These are phyloP conservation scores for Lasaia peninsularis DNA, from an alignment of 1,140 invertebrate species.

Conservation along the genomic window DNA sequence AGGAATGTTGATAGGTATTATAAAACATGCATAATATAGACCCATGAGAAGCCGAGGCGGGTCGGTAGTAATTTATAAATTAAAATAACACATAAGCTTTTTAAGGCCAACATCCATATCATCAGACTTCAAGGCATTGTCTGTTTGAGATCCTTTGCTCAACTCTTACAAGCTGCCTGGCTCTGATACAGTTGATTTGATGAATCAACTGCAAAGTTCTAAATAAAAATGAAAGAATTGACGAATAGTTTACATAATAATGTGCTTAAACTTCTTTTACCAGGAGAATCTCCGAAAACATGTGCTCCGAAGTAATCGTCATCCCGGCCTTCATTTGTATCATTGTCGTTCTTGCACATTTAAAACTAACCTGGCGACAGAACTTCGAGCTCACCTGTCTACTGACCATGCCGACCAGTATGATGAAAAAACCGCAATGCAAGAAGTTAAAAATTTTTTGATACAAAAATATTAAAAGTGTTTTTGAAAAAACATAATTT, in stretches of 20 bases:
- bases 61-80: too few relatives aligned
- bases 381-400: conserved; percentile 82
- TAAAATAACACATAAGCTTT: too few relatives aligned
- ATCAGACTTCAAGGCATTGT: too few relatives aligned
- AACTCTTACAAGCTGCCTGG: too few relatives aligned
- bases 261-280: conserved; percentile 32
- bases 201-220: too few relatives aligned
- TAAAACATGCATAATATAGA: too few relatives aligned
- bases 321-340: conserved; percentile 87
- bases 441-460: conserved; percentile 33
- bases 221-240: background rate
- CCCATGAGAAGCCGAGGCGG: too few relatives aligned
- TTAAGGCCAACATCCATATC: too few relatives aligned
- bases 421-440: conserved; percentile 18
- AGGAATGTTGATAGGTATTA: too few relatives aligned
- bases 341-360: conserved; percentile 79
- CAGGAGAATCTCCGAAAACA: conserved; percentile 94
- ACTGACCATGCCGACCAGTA: conserved; percentile 71
- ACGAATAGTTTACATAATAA: background rate
- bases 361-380: conserved; percentile 81
- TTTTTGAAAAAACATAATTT: background rate
- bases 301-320: conserved; percentile 86
- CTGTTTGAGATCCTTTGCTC: too few relatives aligned
- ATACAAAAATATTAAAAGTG: conserved; percentile 22
- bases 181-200: too few relatives aligned